Percentiles rank a stretch among this genome's conserved stretches.
Conservation (phyloP, 2,797 vertebrate genomes). For the Toxotes lorentzi region DNA sequence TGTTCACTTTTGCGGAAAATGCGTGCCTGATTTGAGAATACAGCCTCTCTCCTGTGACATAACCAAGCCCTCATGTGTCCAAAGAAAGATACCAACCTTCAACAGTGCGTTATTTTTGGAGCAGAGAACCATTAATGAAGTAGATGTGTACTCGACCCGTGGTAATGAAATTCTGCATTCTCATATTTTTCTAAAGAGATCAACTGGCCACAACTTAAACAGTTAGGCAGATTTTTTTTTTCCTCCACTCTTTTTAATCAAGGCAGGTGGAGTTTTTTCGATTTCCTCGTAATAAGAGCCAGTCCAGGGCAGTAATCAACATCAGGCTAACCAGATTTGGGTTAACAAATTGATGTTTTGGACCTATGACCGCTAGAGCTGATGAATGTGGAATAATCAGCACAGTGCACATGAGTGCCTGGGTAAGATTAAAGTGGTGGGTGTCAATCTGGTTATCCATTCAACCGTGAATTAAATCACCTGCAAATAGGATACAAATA, state of each 20-base stretch:
- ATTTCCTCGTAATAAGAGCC: slow-evolving; percentile 55
- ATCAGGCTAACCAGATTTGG: slow-evolving; percentile 71
- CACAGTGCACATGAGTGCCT: slow-evolving; percentile 46
- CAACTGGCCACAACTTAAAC: slow-evolving; percentile 59
- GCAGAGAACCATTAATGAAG: slow-evolving; percentile 10
- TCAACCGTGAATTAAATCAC: slow-evolving; percentile 65
- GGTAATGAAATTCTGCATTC: slow-evolving; percentile 42
- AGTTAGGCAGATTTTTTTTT: slow-evolving; percentile 49
- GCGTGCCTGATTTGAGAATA: slow-evolving; percentile 23
- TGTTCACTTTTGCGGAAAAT: slow-evolving; percentile 27
- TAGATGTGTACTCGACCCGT: slow-evolving; percentile 8
- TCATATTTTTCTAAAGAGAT: slow-evolving; percentile 30
- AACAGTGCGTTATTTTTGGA: slow-evolving; percentile 28
- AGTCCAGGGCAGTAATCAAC: slow-evolving; percentile 72
- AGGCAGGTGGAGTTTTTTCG: slow-evolving; percentile 22
- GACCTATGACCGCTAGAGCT: slow-evolving; percentile 69
- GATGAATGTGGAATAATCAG: slow-evolving; percentile 80
- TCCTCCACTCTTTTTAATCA: slow-evolving; percentile 67
- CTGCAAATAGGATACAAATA: slow-evolving; percentile 41
- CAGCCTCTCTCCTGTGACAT: slow-evolving; percentile 16
- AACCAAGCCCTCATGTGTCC: not conserved
- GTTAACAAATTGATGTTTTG: slow-evolving; percentile 76
- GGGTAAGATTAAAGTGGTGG: slow-evolving; percentile 73
- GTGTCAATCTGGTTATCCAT: slow-evolving; percentile 74
- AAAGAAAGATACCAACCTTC: slow-evolving; percentile 26